Conservation (phyloP, 2,888 invertebrate species). For the Sinelater perroti region DNA sequence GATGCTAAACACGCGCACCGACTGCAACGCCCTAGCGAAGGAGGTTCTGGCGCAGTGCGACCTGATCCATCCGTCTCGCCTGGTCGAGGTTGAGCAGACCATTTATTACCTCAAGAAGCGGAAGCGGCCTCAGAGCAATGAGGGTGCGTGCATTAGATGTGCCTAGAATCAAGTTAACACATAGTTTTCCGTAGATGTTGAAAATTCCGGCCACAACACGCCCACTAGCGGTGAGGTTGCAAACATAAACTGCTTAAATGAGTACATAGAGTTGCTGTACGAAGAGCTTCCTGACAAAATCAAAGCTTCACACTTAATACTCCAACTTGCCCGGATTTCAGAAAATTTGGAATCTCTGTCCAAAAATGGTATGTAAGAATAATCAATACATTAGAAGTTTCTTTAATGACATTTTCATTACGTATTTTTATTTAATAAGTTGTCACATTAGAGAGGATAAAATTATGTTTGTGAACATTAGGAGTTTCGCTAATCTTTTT, state of each 20-base stretch:
- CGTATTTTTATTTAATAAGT: conserved; percentile 9
- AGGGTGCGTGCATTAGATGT: no score
- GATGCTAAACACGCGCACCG: conserved; percentile 79
- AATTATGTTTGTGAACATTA: no score
- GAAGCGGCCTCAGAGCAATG: conserved; percentile 62
- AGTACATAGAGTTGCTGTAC: conserved; percentile 95
- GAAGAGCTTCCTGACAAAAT: conserved; percentile 95
- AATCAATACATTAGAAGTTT: no score
- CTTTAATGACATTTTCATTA: no score
- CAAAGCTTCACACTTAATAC: conserved; percentile 88
- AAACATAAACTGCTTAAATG: conserved; percentile 86
- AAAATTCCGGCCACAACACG: conserved; percentile 36
- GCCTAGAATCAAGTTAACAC: no score
- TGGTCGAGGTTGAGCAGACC: conserved; percentile 86
- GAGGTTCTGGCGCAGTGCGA: conserved; percentile 88
- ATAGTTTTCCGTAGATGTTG: conserved; percentile 35
- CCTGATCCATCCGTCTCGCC: conserved; percentile 81
- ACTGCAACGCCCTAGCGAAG: conserved; percentile 79
- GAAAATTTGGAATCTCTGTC: conserved; percentile 94
- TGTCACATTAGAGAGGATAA: no score
- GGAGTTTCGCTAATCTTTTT: no score
- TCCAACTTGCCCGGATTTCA: conserved; percentile 90
- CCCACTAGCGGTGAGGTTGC: conserved; percentile 64
- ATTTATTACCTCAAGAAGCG: conserved; percentile 87
- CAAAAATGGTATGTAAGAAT: conserved; percentile 93